Evolutionary conservation across 2,797 vertebrate species (phyloP), one percentile per base, ranked within the genome.

Genomic region (Danio jaintianensis): DNA sequence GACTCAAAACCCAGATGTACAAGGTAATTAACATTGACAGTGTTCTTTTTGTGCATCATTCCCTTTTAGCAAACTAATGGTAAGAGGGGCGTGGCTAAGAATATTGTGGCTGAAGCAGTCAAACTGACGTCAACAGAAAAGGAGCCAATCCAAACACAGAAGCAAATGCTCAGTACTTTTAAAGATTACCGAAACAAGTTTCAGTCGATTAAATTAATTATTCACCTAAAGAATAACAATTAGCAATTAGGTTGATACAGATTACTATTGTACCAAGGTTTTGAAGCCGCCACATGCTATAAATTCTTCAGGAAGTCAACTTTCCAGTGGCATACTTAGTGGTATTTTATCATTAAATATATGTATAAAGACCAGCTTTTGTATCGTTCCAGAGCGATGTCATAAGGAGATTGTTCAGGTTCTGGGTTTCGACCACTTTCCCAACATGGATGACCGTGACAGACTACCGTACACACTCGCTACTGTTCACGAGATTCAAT

Each of bases 401-500:
- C 83, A 87, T 43, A 62, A 86, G 72, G 86, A 88, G 79, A 89
- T 88, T 18, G 70, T 75, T 8, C 43, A 10, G 2, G 84, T 84
- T 7, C 63, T 87, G 11, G 88, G 88, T 15, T 86, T 81, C 4
- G 79, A 88, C 29, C 75, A 82, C 0, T 1, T 52, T 11, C 80
- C 86, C 22, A 73, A 72, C 43, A 82, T 87, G 84, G 85, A 85
- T 5, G 84, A 89, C 70, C 77, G 83, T 5, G 52, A 36, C 6
- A 71, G 68, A 0, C 56, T 88, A 15, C 85, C 84, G 0, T 89
- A 85, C 43, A 84, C 69, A 0, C 7, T 79, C 2, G 86, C 85
- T 66, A 85, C 84, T 11, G 67, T 89, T 18, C 79, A 86, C 0
- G 88, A 89, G 80, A 73, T 86, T 74, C 86, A 83, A 63, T 82